Evolutionary conservation across 2,888 invertebrate genomes (phyloP).

Genomic region (Meganola albula): DNA sequence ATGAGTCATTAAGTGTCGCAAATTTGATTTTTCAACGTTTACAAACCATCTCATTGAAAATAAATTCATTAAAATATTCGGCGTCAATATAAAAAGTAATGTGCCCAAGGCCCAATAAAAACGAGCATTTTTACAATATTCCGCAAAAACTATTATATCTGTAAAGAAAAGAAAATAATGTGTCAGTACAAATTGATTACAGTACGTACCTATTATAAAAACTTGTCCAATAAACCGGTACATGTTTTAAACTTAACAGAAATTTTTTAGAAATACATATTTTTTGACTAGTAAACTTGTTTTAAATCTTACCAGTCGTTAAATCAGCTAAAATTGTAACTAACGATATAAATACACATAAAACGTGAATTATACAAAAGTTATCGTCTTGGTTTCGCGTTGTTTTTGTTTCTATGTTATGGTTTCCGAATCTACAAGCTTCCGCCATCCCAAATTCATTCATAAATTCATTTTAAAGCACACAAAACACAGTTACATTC

Average conservation of each 20-base stretch:
- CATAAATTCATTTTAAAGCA: neutral
- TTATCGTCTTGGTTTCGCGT: conserved; percentile 58
- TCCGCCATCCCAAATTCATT: conserved; percentile 57
- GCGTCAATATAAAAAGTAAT: conserved; percentile 71
- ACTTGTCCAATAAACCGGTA: conserved; percentile 11
- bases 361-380: conserved; percentile 70
- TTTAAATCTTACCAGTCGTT: conserved; percentile 69
- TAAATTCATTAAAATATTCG: conserved; percentile 76
- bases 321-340: conserved; percentile 77
- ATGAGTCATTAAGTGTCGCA: conserved; percentile 75
- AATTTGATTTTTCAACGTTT: conserved; percentile 61
- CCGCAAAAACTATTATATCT: conserved; percentile 77
- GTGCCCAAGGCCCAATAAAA: conserved; percentile 76
- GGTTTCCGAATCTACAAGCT: conserved; percentile 58
- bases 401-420: conserved; percentile 49
- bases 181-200: neutral
- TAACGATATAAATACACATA: conserved; percentile 76
- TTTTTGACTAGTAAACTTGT: neutral
- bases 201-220: conserved; percentile 4
- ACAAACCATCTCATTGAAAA: conserved; percentile 79
- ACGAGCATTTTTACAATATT: conserved; percentile 76
- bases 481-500: neutral
- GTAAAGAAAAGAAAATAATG: conserved; percentile 35
- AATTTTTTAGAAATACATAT: neutral
- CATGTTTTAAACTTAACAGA: conserved; percentile 15